Percentiles rank a stretch among this genome's conserved stretches.
Evolutionary conservation across 2,888 invertebrate genomes (phyloP).

Genomic region (Cantharis rustica): DNA sequence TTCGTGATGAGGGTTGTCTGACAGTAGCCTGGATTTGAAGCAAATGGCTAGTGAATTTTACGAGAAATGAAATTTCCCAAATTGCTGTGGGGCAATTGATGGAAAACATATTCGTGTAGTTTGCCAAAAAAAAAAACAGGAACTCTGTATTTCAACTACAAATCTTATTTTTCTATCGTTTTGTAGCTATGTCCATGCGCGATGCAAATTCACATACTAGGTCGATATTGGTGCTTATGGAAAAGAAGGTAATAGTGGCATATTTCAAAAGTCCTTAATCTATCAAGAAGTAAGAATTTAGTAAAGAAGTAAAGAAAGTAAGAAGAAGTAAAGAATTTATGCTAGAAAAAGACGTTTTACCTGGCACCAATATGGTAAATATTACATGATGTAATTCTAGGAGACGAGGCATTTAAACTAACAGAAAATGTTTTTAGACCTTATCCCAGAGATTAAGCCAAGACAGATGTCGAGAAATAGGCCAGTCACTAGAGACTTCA

Average conservation of each 20-base stretch:
- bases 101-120: slow-evolving; percentile 14
- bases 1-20: too few species aligned
- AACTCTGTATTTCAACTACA: slow-evolving; percentile 32
- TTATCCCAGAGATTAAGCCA: slow-evolving; percentile 12
- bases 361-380: background rate
- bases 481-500: too few species aligned
- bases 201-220: slow-evolving; percentile 35
- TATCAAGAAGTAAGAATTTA: too few species aligned
- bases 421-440: slow-evolving; percentile 24
- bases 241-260: slow-evolving; percentile 27
- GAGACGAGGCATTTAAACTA: slow-evolving; percentile 33
- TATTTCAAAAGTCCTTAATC: slow-evolving; percentile 22
- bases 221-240: slow-evolving; percentile 36
- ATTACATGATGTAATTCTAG: slow-evolving; percentile 29
- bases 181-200: slow-evolving; percentile 32
- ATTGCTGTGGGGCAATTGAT: slow-evolving; percentile 6
- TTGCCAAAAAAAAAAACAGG: slow-evolving; percentile 26
- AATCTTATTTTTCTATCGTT: slow-evolving; percentile 35
- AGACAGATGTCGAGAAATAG: slow-evolving; percentile 14
- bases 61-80: slow-evolving; percentile 2
- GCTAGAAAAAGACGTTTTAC: background rate
- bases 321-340: background rate
- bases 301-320: too few species aligned
- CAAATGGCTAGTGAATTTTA: background rate
- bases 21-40: slow-evolving; percentile 32